Evolutionary conservation across 2,797 vertebrate species (phyloP).

Genomic region (Adrianichthys oophorus): DNA sequence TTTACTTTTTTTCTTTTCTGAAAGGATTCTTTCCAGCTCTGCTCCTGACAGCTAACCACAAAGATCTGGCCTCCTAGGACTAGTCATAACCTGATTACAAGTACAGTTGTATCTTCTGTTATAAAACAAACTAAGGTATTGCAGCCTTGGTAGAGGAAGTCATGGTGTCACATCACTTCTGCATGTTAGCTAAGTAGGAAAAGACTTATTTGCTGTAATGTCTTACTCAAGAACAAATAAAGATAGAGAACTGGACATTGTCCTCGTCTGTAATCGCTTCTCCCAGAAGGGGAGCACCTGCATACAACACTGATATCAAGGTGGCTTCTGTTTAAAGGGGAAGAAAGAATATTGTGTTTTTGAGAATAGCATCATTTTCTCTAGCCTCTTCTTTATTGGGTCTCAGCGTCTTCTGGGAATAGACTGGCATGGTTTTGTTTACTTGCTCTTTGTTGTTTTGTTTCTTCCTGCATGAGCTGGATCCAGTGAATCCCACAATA

Average conservation of each 20-base stretch:
- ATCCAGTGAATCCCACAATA: conserved; percentile 35
- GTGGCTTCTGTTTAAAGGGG: conserved; percentile 39
- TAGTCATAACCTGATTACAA: conserved; percentile 8
- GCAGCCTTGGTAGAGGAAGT: not conserved
- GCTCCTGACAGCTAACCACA: not conserved
- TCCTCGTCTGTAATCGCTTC: conserved; percentile 36
- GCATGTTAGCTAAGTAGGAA: conserved; percentile 40
- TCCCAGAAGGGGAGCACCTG: conserved; percentile 23
- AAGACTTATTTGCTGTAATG: conserved; percentile 43
- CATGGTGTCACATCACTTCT: conserved; percentile 21
- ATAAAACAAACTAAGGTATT: conserved; percentile 7
- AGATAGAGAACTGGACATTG: conserved; percentile 21
- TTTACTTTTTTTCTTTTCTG: not conserved
- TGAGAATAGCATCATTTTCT: conserved; percentile 38
- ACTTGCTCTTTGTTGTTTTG: conserved; percentile 37
- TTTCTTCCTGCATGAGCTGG: conserved; percentile 21
- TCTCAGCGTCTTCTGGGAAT: conserved; percentile 45
- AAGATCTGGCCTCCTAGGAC: conserved; percentile 13
- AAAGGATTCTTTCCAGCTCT: no score
- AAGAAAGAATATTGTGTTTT: conserved; percentile 53
- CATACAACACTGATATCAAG: conserved; percentile 22
- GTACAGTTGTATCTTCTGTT: conserved; percentile 6
- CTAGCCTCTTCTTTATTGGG: conserved; percentile 39
- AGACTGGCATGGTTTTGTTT: conserved; percentile 38
- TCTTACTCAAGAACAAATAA: conserved; percentile 34